phyloP scores from a whole-genome alignment of 2,888 invertebrate species.

The Neoitamus cyanurus region DNA sequence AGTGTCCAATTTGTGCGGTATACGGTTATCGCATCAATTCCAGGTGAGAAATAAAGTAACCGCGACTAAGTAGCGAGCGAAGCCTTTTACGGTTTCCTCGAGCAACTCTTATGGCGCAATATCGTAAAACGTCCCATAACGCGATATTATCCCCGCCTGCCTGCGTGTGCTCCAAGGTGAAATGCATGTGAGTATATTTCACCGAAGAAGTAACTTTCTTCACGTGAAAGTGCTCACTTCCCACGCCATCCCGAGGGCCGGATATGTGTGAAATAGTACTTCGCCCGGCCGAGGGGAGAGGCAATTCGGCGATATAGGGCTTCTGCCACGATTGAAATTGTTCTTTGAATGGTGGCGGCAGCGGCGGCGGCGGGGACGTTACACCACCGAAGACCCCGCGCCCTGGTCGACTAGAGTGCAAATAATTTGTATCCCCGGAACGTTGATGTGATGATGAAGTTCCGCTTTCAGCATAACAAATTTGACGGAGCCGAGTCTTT shows the following conservation, averaged over 20 bases:
- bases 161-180: background rate
- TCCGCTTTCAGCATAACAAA: constrained; percentile 53
- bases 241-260: background rate
- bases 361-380: background rate
- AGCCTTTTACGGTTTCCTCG: background rate
- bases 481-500: constrained; percentile 50
- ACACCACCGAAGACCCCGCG: background rate
- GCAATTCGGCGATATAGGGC: background rate
- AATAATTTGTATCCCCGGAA: constrained; percentile 51
- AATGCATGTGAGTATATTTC: background rate
- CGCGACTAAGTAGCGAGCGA: constrained; percentile 29
- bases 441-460: constrained; percentile 53
- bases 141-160: background rate
- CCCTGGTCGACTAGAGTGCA: constrained; percentile 33
- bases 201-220: background rate
- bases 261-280: constrained; percentile 2
- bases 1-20: constrained; percentile 23
- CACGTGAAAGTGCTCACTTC: background rate
- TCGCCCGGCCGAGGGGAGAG: background rate
- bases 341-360: constrained; percentile 19
- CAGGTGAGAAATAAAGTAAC: constrained; percentile 1
- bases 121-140: constrained; percentile 24
- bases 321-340: constrained; percentile 34
- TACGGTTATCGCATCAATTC: constrained; percentile 12
- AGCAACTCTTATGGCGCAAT: background rate